Base-by-base conservation (phyloP, 37 sponge, comb jelly and placozoan genomes). In the Ianthella basta region DNA sequence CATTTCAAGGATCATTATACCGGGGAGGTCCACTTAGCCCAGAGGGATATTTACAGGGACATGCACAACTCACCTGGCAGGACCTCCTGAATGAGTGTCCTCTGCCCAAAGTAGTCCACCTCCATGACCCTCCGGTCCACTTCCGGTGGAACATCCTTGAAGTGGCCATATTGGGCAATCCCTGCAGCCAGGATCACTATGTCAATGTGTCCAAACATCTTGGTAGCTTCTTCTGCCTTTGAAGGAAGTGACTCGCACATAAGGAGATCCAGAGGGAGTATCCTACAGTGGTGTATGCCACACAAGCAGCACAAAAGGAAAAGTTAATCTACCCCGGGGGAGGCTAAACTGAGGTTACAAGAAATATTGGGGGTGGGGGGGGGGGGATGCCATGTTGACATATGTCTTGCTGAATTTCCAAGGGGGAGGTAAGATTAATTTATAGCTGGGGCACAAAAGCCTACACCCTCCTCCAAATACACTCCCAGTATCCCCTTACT, bases 151-250 rank as follows among this genome's bases (percentile, higher is more conserved):
- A 94, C 84, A 2, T 93, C 94, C 67, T 85, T 15, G 23, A 87
- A 85, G 59, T 38, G 10, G 13, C 94, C 85, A 19, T 89, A 59
- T 1, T 87, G 87, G 39, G 87, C 86, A 18, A 95, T 72, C 0
- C 96, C 96, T n/a, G 94, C 94, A 66, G 93, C 90, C 64, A 92
- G 89, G 39, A 95, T 55, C 0, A 95, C 80, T 19, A 95, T 84
- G 75, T 95, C 96, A 1, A 95, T 56, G 32, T 80, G 83, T 4
- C 96, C 94, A 56, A 84, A 90, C 24, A 66, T 16, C 27, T 85
- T 60, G 20, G 83, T 21, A 2, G 91, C 91, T 30, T 75, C 55
- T 29, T 85, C 55, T 4, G 80, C 86, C 69, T 80, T 82, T 32
- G 35, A 70, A 15, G 88, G 27, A 20, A 95, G 40, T 0, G 89